A percentile compares a stretch with the other conserved stretches of the same genome.
Conservation (phyloP, 2,797 vertebrate genomes). For the Eulemur mongoz region DNA sequence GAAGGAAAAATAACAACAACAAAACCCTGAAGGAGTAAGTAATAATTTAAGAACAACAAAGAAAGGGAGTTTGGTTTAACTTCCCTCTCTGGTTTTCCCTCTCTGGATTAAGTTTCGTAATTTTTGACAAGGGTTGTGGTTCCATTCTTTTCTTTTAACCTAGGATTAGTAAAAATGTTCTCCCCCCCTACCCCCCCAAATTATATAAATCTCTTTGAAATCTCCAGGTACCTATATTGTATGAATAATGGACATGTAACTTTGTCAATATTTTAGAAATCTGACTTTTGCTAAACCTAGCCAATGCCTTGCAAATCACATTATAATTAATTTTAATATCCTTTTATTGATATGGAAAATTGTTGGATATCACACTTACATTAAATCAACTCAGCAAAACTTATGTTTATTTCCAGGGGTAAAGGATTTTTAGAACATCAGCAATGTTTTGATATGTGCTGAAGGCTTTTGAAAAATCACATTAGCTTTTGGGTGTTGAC, state of each 20-base stretch:
- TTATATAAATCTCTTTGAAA: background rate
- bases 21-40: background rate
- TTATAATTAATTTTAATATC: background rate
- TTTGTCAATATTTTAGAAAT: background rate
- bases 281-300: background rate
- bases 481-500: background rate
- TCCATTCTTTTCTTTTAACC: background rate
- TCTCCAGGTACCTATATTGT: background rate
- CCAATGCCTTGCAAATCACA: background rate
- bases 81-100: background rate
- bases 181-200: background rate
- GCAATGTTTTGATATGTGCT: background rate
- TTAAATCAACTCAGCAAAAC: background rate
- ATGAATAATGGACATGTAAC: background rate
- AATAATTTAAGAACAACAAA: background rate
- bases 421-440: background rate
- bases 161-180: background rate
- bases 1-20: background rate
- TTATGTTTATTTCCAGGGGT: background rate
- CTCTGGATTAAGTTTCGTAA: background rate
- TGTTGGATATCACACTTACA: background rate
- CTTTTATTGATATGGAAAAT: background rate
- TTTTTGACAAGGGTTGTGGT: background rate
- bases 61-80: background rate
- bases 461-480: slow-evolving; percentile 30